These are phyloP conservation scores for Euphydryas editha DNA, from an alignment of 2,888 invertebrate genomes.

Conservation along the genomic window DNA sequence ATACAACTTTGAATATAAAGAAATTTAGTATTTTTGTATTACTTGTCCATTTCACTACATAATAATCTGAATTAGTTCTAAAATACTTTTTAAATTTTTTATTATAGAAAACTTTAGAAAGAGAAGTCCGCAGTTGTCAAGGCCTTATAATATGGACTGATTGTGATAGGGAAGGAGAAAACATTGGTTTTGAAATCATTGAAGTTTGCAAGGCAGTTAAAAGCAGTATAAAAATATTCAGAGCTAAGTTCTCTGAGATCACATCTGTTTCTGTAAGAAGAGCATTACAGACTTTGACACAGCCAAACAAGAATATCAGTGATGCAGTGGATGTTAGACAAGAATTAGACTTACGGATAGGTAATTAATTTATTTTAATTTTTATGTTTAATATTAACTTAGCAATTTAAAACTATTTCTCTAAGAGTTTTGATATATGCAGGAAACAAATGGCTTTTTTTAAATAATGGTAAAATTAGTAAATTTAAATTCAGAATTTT, in stretches of 20 bases:
- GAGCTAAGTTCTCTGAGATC: slow-evolving; percentile 99
- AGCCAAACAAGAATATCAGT: slow-evolving; percentile 91
- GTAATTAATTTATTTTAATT: slow-evolving; percentile 66
- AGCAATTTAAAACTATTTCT: no score
- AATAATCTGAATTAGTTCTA: not conserved
- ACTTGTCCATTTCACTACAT: not conserved
- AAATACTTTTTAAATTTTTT: slow-evolving; percentile 15
- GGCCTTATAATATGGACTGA: slow-evolving; percentile 99
- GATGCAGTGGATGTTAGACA: slow-evolving; percentile 97
- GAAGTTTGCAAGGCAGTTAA: slow-evolving; percentile 93
- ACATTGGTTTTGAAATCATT: slow-evolving; percentile 98
- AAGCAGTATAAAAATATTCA: slow-evolving; percentile 86
- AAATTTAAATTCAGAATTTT: no score
- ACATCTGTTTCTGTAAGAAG: slow-evolving; percentile 91
- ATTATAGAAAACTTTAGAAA: slow-evolving; percentile 86
- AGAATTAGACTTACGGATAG: slow-evolving; percentile 96
- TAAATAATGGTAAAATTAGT: no score
- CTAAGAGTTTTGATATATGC: no score
- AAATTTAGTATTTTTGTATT: not conserved
- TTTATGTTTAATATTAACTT: no score
- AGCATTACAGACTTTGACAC: slow-evolving; percentile 90
- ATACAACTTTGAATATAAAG: not conserved
- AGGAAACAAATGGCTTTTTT: no score
- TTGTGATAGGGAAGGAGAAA: slow-evolving; percentile 99
- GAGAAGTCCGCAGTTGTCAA: slow-evolving; percentile 86